These are phyloP conservation scores for Melitaea athalia DNA, from an alignment of 2,888 invertebrate genomes.

Conservation along the genomic window DNA sequence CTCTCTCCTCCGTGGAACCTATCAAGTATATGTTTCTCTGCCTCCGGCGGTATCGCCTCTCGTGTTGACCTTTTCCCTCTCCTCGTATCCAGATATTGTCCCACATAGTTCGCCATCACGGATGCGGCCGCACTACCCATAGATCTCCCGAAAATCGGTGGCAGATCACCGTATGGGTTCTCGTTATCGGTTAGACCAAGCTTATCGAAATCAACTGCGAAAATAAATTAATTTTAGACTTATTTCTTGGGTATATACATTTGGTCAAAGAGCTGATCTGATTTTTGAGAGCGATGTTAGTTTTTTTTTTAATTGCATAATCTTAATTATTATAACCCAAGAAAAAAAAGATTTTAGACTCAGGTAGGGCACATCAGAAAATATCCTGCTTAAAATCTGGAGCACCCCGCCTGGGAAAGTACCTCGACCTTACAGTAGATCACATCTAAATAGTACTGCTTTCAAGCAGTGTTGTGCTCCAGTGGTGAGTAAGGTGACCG, in stretches of 20 bases:
- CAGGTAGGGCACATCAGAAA: too few relatives aligned
- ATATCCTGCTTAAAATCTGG: too few relatives aligned
- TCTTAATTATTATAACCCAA: neutral
- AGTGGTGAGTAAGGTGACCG: too few relatives aligned
- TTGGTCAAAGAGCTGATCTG: neutral
- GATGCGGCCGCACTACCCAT: constrained; percentile 88
- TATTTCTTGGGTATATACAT: neutral
- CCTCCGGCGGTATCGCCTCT: constrained; percentile 58
- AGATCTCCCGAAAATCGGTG: constrained; percentile 88
- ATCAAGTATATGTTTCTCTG: constrained; percentile 63
- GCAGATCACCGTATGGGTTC: constrained; percentile 91
- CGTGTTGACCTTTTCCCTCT: constrained; percentile 73
- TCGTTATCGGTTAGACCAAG: constrained; percentile 93
- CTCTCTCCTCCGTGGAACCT: constrained; percentile 91
- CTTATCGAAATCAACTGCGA: constrained; percentile 91
- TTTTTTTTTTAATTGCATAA: neutral
- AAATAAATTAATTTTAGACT: constrained; percentile 30
- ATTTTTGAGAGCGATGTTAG: neutral
- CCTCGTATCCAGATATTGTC: constrained; percentile 85
- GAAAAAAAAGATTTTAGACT: too few relatives aligned
- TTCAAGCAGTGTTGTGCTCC: too few relatives aligned
- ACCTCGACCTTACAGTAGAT: too few relatives aligned
- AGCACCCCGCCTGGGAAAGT: too few relatives aligned
- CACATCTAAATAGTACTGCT: too few relatives aligned
- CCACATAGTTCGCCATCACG: constrained; percentile 87